Conservation (phyloP, 2,113 vertebrate species). For the Salvator merianae region DNA sequence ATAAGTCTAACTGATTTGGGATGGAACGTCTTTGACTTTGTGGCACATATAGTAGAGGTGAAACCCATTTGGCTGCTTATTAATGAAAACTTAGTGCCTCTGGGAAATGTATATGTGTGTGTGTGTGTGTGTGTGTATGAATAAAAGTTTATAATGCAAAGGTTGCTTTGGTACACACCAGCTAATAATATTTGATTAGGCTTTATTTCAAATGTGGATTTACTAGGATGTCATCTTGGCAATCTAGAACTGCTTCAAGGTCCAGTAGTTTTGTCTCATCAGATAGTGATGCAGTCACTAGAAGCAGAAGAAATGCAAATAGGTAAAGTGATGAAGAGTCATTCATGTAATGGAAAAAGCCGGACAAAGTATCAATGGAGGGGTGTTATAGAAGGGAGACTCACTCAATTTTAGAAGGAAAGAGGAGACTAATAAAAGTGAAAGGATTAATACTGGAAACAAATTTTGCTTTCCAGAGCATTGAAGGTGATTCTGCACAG, state of each 20-base stretch:
- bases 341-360: conserved; percentile 41
- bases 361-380: conserved; percentile 27
- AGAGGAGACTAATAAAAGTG: background rate
- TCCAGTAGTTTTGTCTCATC: conserved; percentile 69
- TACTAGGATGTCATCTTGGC: conserved; percentile 64
- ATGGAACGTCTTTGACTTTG: conserved; percentile 29
- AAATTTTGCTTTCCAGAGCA: background rate
- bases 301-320: conserved; percentile 66
- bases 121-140: background rate
- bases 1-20: conserved; percentile 19
- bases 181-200: conserved; percentile 69
- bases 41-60: conserved; percentile 19
- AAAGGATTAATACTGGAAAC: background rate
- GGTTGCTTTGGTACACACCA: conserved; percentile 56
- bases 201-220: conserved; percentile 70
- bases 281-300: conserved; percentile 48
- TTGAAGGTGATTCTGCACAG: background rate
- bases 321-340: conserved; percentile 46
- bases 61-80: conserved; percentile 48
- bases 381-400: background rate
- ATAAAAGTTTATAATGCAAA: conserved; percentile 56
- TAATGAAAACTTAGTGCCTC: conserved; percentile 42
- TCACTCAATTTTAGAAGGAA: background rate
- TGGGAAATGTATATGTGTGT: conserved; percentile 27
- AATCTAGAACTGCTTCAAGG: conserved; percentile 72